phyloP scores from a whole-genome alignment of 1,140 invertebrate species.

The Glomeris maerens region DNA sequence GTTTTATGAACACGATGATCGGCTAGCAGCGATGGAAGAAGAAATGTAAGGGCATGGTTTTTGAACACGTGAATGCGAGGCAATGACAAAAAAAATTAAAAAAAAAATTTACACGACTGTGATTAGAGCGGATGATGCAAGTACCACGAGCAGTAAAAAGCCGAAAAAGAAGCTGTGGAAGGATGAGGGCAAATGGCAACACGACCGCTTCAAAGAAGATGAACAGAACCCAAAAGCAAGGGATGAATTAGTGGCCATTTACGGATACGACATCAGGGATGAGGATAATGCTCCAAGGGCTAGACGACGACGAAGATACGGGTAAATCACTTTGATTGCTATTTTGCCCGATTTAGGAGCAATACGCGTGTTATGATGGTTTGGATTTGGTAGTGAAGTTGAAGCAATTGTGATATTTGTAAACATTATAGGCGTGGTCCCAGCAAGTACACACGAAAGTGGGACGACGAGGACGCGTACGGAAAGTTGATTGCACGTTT shows the following conservation, averaged over 20 bases:
- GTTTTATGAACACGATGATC: slow-evolving; percentile 91
- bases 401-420: background rate
- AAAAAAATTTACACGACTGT: no score
- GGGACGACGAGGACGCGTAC: slow-evolving; percentile 83
- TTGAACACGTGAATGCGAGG: no score
- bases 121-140: no score
- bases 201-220: slow-evolving; percentile 71
- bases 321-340: slow-evolving; percentile 37
- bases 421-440: slow-evolving; percentile 64
- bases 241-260: slow-evolving; percentile 69
- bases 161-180: slow-evolving; percentile 34
- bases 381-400: background rate
- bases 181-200: slow-evolving; percentile 62
- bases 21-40: slow-evolving; percentile 51
- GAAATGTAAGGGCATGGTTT: no score
- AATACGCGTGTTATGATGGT: no score
- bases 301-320: slow-evolving; percentile 64
- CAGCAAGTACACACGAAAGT: slow-evolving; percentile 77
- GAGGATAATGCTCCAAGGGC: slow-evolving; percentile 80
- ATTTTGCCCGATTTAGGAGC: no score
- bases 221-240: slow-evolving; percentile 72
- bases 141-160: slow-evolving; percentile 1
- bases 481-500: slow-evolving; percentile 30
- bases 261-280: slow-evolving; percentile 88
- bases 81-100: no score